Percentiles rank a stretch among this genome's conserved stretches.
These are phyloP conservation scores for Sebastes goodei DNA, from an alignment of 2,797 vertebrate species.

Conservation along the genomic window DNA sequence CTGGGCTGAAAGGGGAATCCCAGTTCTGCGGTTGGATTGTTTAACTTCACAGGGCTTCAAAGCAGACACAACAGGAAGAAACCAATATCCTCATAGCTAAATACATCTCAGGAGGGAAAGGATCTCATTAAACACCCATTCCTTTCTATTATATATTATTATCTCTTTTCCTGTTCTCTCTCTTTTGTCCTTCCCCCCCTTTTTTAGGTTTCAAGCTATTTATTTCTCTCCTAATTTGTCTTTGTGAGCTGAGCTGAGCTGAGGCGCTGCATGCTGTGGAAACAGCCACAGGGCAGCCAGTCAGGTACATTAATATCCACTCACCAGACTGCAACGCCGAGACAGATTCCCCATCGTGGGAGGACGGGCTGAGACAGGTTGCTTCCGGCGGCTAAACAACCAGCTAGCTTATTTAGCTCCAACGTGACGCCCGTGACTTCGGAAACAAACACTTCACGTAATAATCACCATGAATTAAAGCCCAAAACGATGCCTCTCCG, in stretches of 20 bases:
- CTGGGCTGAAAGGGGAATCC: conserved; percentile 3
- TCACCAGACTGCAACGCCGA: conserved; percentile 5
- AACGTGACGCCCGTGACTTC: conserved; percentile 24
- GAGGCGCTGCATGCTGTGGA: conserved; percentile 8
- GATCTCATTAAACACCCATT: conserved; percentile 8
- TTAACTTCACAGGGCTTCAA: conserved; percentile 3
- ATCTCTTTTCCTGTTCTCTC: conserved; percentile 1
- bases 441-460: conserved; percentile 54
- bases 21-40: not conserved
- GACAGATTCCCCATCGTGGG: conserved; percentile 29
- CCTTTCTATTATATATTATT: not conserved
- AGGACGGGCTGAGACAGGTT: conserved; percentile 3
- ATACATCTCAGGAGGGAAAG: not conserved
- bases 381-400: conserved; percentile 2
- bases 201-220: conserved; percentile 7
- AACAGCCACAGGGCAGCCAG: conserved; percentile 50
- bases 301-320: conserved; percentile 59
- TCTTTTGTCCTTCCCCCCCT: not conserved
- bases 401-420: conserved; percentile 33
- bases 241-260: conserved; percentile 16
- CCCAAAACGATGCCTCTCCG: conserved; percentile 26
- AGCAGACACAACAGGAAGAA: conserved; percentile 19
- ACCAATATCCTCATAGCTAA: conserved; percentile 21
- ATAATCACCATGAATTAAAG: conserved; percentile 49
- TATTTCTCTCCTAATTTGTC: conserved; percentile 33